Evolutionary conservation across 2,113 vertebrate species (phyloP).

Genomic region (Petrocephalus zakoni): DNA sequence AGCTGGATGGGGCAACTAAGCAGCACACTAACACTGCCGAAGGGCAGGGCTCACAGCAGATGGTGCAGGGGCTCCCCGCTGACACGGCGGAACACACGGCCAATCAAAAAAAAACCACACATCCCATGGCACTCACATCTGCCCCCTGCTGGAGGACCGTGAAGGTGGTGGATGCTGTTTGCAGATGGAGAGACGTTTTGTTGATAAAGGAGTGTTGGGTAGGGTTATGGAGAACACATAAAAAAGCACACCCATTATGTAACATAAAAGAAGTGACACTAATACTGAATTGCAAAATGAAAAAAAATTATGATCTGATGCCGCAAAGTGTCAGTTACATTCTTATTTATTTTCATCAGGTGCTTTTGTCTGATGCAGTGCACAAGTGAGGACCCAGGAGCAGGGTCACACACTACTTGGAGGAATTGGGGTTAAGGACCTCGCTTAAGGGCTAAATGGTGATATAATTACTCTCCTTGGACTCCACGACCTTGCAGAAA

Average conservation of each 20-base stretch:
- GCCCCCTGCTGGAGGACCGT: neutral
- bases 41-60: neutral
- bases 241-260: neutral
- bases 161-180: neutral
- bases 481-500: neutral
- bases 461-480: neutral
- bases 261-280: neutral
- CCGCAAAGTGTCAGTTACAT: neutral
- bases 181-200: neutral
- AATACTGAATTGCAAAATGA: neutral
- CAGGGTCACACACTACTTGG: neutral
- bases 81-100: neutral
- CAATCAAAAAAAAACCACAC: neutral
- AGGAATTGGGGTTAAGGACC: neutral
- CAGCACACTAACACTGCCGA: neutral
- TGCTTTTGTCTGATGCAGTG: neutral
- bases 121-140: neutral
- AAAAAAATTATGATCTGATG: neutral
- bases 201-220: neutral
- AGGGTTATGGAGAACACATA: neutral
- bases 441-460: neutral
- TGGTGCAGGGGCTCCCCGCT: neutral
- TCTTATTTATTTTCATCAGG: neutral
- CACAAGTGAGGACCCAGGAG: neutral
- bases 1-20: conserved; percentile 21